phyloP scores from a whole-genome alignment of 2,113 vertebrate species.

The Herpailurus yagouaroundi region DNA sequence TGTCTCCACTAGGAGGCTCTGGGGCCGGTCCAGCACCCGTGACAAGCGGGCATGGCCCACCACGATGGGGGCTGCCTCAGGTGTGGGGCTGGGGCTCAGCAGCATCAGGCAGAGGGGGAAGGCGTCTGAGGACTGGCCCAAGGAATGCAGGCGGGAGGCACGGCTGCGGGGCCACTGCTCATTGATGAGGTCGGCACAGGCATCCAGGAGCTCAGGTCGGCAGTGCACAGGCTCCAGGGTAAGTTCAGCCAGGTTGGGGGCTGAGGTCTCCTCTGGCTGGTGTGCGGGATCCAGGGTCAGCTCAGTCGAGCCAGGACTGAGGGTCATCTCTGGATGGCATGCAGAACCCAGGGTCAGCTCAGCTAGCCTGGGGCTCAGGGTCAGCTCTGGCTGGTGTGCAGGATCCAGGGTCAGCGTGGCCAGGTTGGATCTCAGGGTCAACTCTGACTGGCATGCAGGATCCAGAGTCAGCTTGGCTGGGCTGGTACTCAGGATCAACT shows the following conservation, averaged over 20 bases:
- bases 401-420: conserved; percentile 44
- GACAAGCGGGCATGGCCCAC: conserved; percentile 94
- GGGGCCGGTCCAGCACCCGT: conserved; percentile 85
- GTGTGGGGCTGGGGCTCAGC: conserved; percentile 73
- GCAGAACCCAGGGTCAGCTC: conserved; percentile 16
- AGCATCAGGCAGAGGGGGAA: conserved; percentile 94
- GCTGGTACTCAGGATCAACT: conserved; percentile 40
- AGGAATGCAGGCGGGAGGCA: conserved; percentile 90
- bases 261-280: conserved; percentile 63
- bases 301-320: conserved; percentile 24
- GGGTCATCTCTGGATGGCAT: conserved; percentile 63
- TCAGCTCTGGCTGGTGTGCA: conserved; percentile 15
- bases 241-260: conserved; percentile 78
- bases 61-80: conserved; percentile 76
- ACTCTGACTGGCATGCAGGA: conserved; percentile 54
- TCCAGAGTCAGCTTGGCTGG: conserved; percentile 48
- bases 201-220: conserved; percentile 91
- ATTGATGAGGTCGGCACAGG: conserved; percentile 93
- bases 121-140: conserved; percentile 91
- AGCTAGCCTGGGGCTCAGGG: conserved; percentile 15
- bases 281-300: conserved; percentile 14
- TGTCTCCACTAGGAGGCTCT: conserved; percentile 93
- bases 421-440: conserved; percentile 43
- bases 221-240: conserved; percentile 90
- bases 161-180: conserved; percentile 94